Evolutionary conservation across 2,113 vertebrate genomes (phyloP).

Genomic region (Phrynosoma blainvillii): DNA sequence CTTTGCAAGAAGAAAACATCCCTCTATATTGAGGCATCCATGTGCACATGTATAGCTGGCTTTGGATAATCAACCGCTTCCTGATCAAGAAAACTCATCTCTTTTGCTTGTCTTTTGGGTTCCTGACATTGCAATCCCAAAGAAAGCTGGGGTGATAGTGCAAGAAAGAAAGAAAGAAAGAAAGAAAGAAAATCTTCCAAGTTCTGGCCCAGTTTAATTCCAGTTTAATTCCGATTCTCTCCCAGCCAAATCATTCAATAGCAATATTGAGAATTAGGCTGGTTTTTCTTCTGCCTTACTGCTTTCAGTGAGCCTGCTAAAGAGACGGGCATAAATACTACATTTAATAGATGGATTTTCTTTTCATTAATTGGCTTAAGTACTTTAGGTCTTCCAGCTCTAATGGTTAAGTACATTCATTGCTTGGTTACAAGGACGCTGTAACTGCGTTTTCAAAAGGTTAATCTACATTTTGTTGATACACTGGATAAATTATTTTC

Average conservation of each 20-base stretch:
- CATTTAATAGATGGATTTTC: conserved; percentile 1
- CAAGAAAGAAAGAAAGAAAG: too few relatives aligned
- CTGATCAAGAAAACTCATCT: too few relatives aligned
- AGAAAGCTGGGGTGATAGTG: too few relatives aligned
- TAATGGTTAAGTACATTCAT: neutral
- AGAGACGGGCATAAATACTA: neutral
- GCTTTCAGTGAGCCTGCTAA: neutral
- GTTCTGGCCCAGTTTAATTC: neutral
- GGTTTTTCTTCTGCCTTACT: neutral
- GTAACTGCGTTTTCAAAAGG: conserved; percentile 1
- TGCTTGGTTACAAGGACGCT: neutral
- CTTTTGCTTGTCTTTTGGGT: too few relatives aligned
- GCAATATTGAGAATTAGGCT: neutral
- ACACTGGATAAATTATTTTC: neutral
- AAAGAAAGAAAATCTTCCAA: too few relatives aligned
- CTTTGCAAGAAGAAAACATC: too few relatives aligned
- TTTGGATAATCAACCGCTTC: too few relatives aligned
- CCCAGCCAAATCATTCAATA: neutral
- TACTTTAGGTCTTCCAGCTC: neutral
- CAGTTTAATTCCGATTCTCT: neutral
- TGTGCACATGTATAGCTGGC: too few relatives aligned
- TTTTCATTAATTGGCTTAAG: conserved; percentile 33
- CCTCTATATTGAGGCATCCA: too few relatives aligned
- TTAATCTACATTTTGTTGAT: neutral
- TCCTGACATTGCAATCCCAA: too few relatives aligned